phyloP scores from a whole-genome alignment of 2,113 vertebrate species.

The Corydoras sp. region DNA sequence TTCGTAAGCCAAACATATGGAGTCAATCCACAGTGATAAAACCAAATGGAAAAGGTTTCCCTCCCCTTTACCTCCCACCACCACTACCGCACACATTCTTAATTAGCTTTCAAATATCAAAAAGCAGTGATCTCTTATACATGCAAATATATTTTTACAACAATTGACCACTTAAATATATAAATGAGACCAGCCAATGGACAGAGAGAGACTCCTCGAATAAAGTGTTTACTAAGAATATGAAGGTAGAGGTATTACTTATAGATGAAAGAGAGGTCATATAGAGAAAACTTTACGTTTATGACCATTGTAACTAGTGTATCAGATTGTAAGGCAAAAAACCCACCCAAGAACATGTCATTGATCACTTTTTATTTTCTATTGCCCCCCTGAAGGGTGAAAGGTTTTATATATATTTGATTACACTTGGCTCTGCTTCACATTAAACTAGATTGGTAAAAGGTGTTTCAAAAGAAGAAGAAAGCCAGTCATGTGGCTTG shows the following conservation, averaged over 20 bases:
- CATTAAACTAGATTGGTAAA: neutral
- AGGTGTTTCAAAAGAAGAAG: neutral
- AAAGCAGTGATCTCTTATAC: constrained; percentile 4
- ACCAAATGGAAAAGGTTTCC: constrained; percentile 5
- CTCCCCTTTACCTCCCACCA: constrained; percentile 10
- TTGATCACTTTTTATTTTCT: constrained; percentile 15
- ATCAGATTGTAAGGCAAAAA: constrained; percentile 3
- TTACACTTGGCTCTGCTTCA: neutral
- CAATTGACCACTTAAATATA: neutral
- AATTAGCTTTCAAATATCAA: too few relatives aligned
- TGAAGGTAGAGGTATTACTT: constrained; percentile 3
- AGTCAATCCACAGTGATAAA: constrained; percentile 32
- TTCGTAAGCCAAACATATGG: constrained; percentile 42
- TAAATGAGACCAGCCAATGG: constrained; percentile 5
- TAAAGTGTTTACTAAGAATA: constrained; percentile 10
- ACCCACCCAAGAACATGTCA: neutral
- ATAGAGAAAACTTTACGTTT: constrained; percentile 26
- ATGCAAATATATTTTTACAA: constrained; percentile 18
- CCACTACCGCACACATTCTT: neutral
- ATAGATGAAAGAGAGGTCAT: constrained; percentile 22
- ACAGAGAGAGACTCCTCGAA: constrained; percentile 23
- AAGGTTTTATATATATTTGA: neutral
- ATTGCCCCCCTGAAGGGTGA: neutral
- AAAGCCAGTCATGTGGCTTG: constrained; percentile 9
- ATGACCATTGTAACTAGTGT: constrained; percentile 27